These are phyloP conservation scores for Zonitis immaculata DNA, from an alignment of 2,888 invertebrate species.

Conservation along the genomic window DNA sequence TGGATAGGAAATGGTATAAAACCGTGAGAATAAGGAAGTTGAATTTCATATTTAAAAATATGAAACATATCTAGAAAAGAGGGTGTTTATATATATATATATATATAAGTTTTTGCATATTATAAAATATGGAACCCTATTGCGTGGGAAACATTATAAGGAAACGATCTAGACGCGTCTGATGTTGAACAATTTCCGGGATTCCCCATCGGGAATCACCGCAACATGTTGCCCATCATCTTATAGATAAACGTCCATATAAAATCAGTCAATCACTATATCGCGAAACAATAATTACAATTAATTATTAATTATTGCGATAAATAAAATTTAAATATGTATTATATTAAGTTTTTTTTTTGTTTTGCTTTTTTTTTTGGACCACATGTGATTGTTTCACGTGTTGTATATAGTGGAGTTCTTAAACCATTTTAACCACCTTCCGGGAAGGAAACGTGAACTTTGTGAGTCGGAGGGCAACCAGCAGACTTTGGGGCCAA, in stretches of 20 bases:
- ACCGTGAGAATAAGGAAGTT: slow-evolving; percentile 31
- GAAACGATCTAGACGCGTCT: slow-evolving; percentile 39
- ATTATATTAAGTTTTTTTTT: too few species aligned
- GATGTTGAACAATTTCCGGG: slow-evolving; percentile 34
- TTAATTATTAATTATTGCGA: too few species aligned
- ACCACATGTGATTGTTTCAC: slow-evolving; percentile 17
- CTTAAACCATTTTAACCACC: slow-evolving; percentile 18
- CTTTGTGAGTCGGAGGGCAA: slow-evolving; percentile 28
- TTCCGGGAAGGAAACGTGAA: slow-evolving; percentile 34
- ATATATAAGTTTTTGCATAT: slow-evolving; percentile 21
- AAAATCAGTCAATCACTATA: too few species aligned
- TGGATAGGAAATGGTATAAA: slow-evolving; percentile 14
- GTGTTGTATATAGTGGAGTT: slow-evolving; percentile 18
- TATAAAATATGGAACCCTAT: slow-evolving; percentile 17
- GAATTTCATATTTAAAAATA: slow-evolving; percentile 21
- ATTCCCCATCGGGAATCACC: slow-evolving; percentile 27
- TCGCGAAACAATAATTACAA: too few species aligned
- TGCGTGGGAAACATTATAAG: slow-evolving; percentile 33
- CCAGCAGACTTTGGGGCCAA: slow-evolving; percentile 25
- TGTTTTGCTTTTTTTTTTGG: too few species aligned
- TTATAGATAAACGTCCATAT: too few species aligned
- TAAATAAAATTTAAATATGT: too few species aligned
- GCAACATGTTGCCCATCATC: slow-evolving; percentile 11
- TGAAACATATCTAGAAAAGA: slow-evolving; percentile 21
- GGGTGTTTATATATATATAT: slow-evolving; percentile 22